Evolutionary conservation across 1,140 invertebrate genomes (phyloP), one percentile per base, ranked within the genome.

Genomic region (Wasmannia auropunctata): DNA sequence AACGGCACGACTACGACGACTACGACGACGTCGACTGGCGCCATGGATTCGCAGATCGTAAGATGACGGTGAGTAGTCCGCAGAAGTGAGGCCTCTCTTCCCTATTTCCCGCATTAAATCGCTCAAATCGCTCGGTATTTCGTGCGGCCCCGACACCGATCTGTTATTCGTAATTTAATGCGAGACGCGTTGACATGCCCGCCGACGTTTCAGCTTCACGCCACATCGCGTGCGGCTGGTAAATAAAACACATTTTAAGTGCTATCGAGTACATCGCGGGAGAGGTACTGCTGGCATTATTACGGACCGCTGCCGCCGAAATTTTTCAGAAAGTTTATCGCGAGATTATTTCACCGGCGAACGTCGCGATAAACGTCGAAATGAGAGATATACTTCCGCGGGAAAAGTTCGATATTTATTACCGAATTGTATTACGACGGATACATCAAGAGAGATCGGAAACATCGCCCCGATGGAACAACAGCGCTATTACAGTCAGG

Each of bases 381-480:
- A 40, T 31, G 19, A 40, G 0, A 22, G n/a, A n/a, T n/a, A n/a
- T n/a, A 31, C 31, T 16, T 11, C 5, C 16, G 5, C 31, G 34
- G 8, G 4, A 58, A 11, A 8, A 58, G 31, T 43, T 34, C n/a
- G 28, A 83, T 46, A 74, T 81, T 81, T 81, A 81, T 81, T 46
- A 60, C 37, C n/a, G 28, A 74, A 72, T 74, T 74, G 54, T 16
- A 22, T 22, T 19, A 46, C 25, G 51, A 72, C 51, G 51, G 25
- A 16, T 8, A 16, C 34, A 74, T 72, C 67, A 14, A 11, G n/a
- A n/a, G n/a, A 51, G 51, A 31, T 58, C 28, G 19, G 16, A 70
- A 54, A 77, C 70, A 81, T 79, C 70, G 72, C n/a, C 31, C 62
- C 58, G 51, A 49, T 22, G 74, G 60, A 89, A 84, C 69, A 90